Percentiles rank a stretch among this genome's conserved stretches.
These are phyloP conservation scores for Branchipolynoe longqiensis DNA, from an alignment of 2,888 invertebrate species.

Conservation along the genomic window DNA sequence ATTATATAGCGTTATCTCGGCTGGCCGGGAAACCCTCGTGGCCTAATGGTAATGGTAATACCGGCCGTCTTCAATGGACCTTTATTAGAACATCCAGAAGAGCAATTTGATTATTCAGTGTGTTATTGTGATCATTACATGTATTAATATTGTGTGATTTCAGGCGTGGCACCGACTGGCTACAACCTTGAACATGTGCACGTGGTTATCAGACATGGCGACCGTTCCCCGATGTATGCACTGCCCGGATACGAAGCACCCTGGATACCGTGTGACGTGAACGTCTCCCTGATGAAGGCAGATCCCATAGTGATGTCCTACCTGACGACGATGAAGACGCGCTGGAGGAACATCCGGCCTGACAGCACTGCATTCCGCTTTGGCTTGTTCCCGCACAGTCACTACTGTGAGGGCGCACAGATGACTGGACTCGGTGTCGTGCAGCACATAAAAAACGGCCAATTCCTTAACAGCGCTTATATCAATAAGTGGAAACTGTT, in stretches of 20 bases:
- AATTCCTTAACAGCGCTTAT: slow-evolving; percentile 83
- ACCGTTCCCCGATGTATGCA: slow-evolving; percentile 56
- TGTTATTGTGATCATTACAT: background rate
- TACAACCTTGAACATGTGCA: slow-evolving; percentile 55
- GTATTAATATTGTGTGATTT: background rate
- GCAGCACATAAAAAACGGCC: slow-evolving; percentile 91
- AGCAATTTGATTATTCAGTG: too few species aligned
- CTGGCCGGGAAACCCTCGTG: too few species aligned
- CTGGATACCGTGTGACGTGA: slow-evolving; percentile 24
- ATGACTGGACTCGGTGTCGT: slow-evolving; percentile 90
- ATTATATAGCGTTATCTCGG: too few species aligned
- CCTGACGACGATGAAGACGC: slow-evolving; percentile 33
- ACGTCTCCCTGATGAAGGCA: background rate
- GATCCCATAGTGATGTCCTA: slow-evolving; percentile 27
- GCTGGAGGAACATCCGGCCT: background rate
- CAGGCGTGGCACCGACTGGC: slow-evolving; percentile 38
- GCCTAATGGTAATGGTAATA: too few species aligned
- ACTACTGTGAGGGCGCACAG: slow-evolving; percentile 89
- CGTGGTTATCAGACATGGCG: slow-evolving; percentile 53
- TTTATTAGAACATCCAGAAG: too few species aligned
- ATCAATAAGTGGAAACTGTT: slow-evolving; percentile 75
- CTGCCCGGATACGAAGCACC: slow-evolving; percentile 41
- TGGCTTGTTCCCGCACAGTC: slow-evolving; percentile 71
- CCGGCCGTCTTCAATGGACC: too few species aligned
- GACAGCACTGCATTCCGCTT: slow-evolving; percentile 48